A percentile compares a stretch with the other conserved stretches of the same genome.
These are phyloP conservation scores for Chondrosia reniformis DNA, from an alignment of 37 sponge, comb jelly and placozoan genomes.

Conservation along the genomic window DNA sequence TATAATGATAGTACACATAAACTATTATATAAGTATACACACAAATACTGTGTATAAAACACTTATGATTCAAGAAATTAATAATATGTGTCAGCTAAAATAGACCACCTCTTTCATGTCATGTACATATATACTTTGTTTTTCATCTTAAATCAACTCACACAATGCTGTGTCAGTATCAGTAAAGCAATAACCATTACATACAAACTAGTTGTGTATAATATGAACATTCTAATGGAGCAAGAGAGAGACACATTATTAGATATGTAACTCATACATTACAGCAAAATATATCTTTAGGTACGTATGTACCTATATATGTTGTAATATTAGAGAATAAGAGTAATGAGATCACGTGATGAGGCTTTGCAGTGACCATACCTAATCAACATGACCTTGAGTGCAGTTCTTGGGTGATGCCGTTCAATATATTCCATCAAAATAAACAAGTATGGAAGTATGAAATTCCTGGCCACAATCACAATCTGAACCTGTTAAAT, in stretches of 20 bases:
- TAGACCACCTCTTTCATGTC: too few species aligned
- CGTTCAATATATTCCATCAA: constrained; percentile 35
- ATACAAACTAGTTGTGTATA: constrained; percentile 62
- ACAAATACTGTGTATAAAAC: too few species aligned
- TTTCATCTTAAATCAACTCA: too few species aligned
- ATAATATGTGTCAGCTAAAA: too few species aligned
- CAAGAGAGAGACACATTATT: too few species aligned
- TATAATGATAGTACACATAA: too few species aligned
- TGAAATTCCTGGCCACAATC: constrained; percentile 37
- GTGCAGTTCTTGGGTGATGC: constrained; percentile 71
- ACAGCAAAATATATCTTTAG: too few species aligned
- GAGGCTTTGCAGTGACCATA: not conserved
- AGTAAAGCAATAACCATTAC: constrained; percentile 59
- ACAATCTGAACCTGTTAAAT: constrained; percentile 57
- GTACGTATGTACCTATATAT: too few species aligned
- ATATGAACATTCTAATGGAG: constrained; percentile 48
- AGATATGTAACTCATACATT: not conserved
- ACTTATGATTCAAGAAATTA: too few species aligned
- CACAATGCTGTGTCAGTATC: constrained; percentile 48
- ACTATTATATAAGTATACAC: too few species aligned
- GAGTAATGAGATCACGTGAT: not conserved
- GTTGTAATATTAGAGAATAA: too few species aligned
- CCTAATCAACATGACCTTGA: constrained; percentile 66
- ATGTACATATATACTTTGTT: too few species aligned
- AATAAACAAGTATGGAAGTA: constrained; percentile 47